Percentiles rank a stretch among this genome's conserved stretches.
Evolutionary conservation across 2,888 invertebrate genomes (phyloP).

Genomic region (Lepidocyrtinus sp.): DNA sequence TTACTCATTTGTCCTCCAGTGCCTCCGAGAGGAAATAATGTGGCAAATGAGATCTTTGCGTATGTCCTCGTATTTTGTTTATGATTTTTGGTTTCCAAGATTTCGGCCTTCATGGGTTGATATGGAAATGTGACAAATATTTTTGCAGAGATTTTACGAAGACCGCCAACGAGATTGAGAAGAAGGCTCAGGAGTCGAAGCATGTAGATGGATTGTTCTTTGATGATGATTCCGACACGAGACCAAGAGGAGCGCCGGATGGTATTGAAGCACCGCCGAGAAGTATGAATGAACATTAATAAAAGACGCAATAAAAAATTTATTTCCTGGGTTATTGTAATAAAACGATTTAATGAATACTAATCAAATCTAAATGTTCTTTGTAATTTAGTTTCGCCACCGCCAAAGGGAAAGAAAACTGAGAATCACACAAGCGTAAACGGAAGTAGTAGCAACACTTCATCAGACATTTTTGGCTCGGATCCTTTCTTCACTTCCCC

Average conservation of each 20-base stretch:
- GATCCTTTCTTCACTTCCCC: constrained; percentile 78
- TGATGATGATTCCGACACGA: constrained; percentile 60
- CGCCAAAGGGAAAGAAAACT: constrained; percentile 78
- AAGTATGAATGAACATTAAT: constrained; percentile 67
- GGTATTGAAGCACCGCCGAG: constrained; percentile 69
- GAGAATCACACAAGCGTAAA: constrained; percentile 50
- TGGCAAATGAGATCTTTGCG: constrained; percentile 69
- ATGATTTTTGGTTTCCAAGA: too few species aligned
- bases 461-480: constrained; percentile 83
- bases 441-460: constrained; percentile 51
- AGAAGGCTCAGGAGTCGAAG: constrained; percentile 65
- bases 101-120: too few species aligned
- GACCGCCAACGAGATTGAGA: constrained; percentile 70
- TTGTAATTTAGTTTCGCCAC: constrained; percentile 85
- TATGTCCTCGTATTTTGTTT: constrained; percentile 60
- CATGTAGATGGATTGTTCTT: constrained; percentile 61
- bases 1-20: constrained; percentile 68
- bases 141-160: constrained; percentile 68
- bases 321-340: too few species aligned
- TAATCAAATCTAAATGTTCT: not conserved
- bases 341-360: not conserved
- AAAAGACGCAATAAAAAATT: constrained; percentile 9
- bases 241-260: constrained; percentile 64
- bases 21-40: constrained; percentile 66
- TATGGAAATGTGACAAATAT: too few species aligned